phyloP scores from a whole-genome alignment of 2,888 invertebrate species.

The Pterobdella sp. region DNA sequence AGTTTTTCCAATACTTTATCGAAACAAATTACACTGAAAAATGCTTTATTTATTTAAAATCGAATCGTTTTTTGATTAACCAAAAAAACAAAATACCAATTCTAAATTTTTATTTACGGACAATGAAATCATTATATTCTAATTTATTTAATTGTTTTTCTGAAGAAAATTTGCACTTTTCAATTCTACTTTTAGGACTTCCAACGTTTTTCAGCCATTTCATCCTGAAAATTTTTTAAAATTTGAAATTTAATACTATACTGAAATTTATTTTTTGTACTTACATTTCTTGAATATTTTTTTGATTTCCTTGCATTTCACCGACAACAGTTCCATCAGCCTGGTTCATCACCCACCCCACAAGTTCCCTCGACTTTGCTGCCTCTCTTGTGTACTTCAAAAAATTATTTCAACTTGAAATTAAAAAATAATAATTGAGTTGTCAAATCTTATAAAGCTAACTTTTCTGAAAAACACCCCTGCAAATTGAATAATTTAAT shows the following conservation, averaged over 20 bases:
- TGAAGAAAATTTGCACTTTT: constrained; percentile 29
- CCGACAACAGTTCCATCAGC: constrained; percentile 79
- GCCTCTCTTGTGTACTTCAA: constrained; percentile 71
- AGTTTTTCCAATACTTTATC: neutral
- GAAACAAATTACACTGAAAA: neutral
- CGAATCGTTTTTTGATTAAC: neutral
- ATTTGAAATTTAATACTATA: neutral
- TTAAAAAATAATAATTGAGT: too few relatives aligned
- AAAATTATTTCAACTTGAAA: neutral
- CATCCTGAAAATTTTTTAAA: constrained; percentile 22
- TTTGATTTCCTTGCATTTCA: constrained; percentile 74
- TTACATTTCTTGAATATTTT: constrained; percentile 73
- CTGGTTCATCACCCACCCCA: constrained; percentile 87
- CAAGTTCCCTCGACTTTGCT: constrained; percentile 65
- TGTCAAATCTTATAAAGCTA: neutral
- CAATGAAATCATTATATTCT: constrained; percentile 22
- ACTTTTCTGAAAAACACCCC: constrained; percentile 45
- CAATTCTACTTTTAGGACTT: constrained; percentile 27
- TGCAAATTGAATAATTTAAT: constrained; percentile 38
- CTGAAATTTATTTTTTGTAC: neutral
- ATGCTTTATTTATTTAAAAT: constrained; percentile 1
- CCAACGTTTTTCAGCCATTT: constrained; percentile 28
- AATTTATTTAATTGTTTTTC: constrained; percentile 20
- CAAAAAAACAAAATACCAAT: neutral
- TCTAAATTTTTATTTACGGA: constrained; percentile 8